These are phyloP conservation scores for Hypena proboscidalis DNA, from an alignment of 2,888 invertebrate genomes.

Conservation along the genomic window DNA sequence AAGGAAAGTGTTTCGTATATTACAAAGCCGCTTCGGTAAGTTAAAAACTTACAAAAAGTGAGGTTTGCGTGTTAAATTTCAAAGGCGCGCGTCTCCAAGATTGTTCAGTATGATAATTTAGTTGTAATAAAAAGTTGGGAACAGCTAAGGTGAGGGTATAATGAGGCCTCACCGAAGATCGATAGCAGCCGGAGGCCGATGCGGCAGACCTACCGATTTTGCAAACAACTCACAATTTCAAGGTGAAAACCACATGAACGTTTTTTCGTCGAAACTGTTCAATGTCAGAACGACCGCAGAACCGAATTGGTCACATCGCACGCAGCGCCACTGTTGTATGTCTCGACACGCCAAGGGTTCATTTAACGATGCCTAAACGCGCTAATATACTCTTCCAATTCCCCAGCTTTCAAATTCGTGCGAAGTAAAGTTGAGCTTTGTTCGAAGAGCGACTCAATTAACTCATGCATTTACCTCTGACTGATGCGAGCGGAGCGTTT, in stretches of 20 bases:
- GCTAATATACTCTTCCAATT: slow-evolving; percentile 1
- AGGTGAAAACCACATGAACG: slow-evolving; percentile 64
- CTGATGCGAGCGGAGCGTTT: background rate
- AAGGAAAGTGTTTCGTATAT: slow-evolving; percentile 9
- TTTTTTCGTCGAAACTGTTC: slow-evolving; percentile 71
- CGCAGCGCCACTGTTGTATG: slow-evolving; percentile 32
- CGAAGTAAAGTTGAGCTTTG: slow-evolving; percentile 2
- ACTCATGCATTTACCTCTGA: too few species aligned
- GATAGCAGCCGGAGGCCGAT: slow-evolving; percentile 59
- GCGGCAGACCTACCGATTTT: slow-evolving; percentile 69
- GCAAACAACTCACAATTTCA: slow-evolving; percentile 70
- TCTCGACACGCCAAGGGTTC: slow-evolving; percentile 28
- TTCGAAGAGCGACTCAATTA: background rate
- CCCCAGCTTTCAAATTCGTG: background rate
- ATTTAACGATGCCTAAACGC: slow-evolving; percentile 17
- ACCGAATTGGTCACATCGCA: slow-evolving; percentile 65
- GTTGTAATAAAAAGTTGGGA: slow-evolving; percentile 42
- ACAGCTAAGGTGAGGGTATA: slow-evolving; percentile 51
- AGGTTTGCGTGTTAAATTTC: slow-evolving; percentile 33
- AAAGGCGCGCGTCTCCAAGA: slow-evolving; percentile 29
- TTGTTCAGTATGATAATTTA: slow-evolving; percentile 39
- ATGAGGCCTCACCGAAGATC: slow-evolving; percentile 59
- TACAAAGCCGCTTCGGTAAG: slow-evolving; percentile 19
- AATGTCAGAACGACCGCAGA: slow-evolving; percentile 77
- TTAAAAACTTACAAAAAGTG: slow-evolving; percentile 24